phyloP scores from a whole-genome alignment of 2,113 vertebrate genomes.

The Corvus moneduloides region DNA sequence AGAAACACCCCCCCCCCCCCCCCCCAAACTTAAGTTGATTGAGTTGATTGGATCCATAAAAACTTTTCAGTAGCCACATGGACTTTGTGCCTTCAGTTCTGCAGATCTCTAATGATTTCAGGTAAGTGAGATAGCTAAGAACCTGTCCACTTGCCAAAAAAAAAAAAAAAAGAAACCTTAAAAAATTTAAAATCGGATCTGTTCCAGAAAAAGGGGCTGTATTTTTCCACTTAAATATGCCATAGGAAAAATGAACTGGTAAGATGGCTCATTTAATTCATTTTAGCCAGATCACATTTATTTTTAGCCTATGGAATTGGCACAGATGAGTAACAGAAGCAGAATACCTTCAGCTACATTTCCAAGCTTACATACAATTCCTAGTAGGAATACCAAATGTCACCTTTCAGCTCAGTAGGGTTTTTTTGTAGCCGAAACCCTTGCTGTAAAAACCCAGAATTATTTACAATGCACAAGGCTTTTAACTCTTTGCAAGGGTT shows the following conservation, averaged over 20 bases:
- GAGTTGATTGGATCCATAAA: background rate
- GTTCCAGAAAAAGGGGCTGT: background rate
- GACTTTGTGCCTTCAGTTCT: background rate
- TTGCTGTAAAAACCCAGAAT: background rate
- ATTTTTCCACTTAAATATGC: conserved; percentile 53
- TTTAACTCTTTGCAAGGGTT: background rate
- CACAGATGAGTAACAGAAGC: conserved; percentile 13
- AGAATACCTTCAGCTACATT: conserved; percentile 6
- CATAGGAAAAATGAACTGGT: conserved; percentile 57
- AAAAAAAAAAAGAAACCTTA: background rate
- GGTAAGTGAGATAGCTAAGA: background rate
- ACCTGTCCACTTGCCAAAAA: background rate
- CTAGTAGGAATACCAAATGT: background rate
- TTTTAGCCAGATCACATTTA: conserved; percentile 54
- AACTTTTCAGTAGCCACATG: background rate
- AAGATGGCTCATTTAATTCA: conserved; percentile 19
- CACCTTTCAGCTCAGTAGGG: background rate
- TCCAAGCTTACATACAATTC: background rate
- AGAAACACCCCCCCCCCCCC: too few relatives aligned
- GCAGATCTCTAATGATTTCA: background rate
- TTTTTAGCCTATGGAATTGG: conserved; percentile 55
- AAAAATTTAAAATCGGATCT: background rate
- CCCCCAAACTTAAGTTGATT: background rate
- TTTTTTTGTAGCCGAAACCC: background rate
- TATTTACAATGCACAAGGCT: background rate